Evolutionary conservation across 2,888 invertebrate species (phyloP), one percentile per base, ranked within the genome.

Genomic region (Trachelus tabidus): DNA sequence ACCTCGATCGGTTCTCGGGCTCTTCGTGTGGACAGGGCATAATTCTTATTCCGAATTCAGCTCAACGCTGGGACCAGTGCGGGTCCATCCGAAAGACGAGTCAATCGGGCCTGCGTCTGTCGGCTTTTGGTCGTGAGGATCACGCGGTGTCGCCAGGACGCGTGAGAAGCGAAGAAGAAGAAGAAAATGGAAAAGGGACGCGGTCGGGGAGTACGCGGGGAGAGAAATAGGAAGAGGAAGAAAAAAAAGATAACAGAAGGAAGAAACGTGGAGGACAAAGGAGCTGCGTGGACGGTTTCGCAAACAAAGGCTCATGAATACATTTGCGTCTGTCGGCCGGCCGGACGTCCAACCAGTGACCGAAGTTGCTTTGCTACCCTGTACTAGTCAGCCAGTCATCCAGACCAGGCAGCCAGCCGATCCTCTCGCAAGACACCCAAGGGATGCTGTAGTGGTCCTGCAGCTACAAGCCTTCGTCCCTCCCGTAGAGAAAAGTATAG

Each of bases 271-370:
- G 77, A 75, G 76, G 79, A 79, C 75, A 77, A 76, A 80, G 79
- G 77, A 79, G 81, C 81, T 82, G 81, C 79, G 83, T 80, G 82
- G 83, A 85, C 83, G 83, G 84, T 86, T 86, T 83, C 81, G 84
- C 82, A 82, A 83, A 83, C 82, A 83, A 86, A 82, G 79, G 75
- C 81, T 85, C 85, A 83, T 84, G 85, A 86, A 85, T 86, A 85
- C 83, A 82, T 85, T 84, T 85, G 82, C 80, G 35, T 79, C 76
- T 74, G 80, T 81, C 79, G 79, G 80, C 73, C 79, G 73, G 77
- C 34, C 71, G 71, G 31, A 33, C 71, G 71, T 12, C 34, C 71
- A 34, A 34, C 23, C 71, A 34, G 71, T 71, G 71, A 34, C 12
- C 71, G 23, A 56, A 56, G 56, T 23, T 9, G 56, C 56, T 23